Evolutionary conservation across 2,797 vertebrate species (phyloP).

Genomic region (Leucoraja ocellata): DNA sequence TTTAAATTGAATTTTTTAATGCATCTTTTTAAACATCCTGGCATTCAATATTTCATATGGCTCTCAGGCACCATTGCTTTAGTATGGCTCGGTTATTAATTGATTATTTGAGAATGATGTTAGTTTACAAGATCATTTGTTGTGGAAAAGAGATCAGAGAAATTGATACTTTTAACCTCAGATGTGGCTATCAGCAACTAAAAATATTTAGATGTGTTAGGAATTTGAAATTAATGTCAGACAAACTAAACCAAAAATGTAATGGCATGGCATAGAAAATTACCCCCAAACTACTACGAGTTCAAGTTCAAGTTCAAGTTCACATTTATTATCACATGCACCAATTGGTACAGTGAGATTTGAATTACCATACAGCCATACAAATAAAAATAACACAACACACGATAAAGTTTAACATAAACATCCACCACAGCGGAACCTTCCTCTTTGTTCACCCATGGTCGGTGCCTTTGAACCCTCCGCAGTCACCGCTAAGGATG

Average conservation of each 20-base stretch:
- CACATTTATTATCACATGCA: too few relatives aligned
- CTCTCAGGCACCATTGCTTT: not conserved
- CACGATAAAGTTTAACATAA: too few relatives aligned
- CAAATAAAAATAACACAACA: too few relatives aligned
- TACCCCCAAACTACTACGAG: too few relatives aligned
- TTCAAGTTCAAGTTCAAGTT: too few relatives aligned
- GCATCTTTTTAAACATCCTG: not conserved
- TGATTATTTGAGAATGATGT: not conserved
- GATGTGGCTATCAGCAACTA: not conserved
- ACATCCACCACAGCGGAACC: too few relatives aligned
- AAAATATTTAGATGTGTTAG: not conserved
- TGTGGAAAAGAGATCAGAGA: not conserved
- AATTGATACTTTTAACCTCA: not conserved
- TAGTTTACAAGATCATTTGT: not conserved
- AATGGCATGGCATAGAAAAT: not conserved
- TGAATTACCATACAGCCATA: too few relatives aligned
- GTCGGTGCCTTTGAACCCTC: too few relatives aligned
- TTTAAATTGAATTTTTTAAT: not conserved
- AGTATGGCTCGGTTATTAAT: not conserved
- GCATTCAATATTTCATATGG: not conserved
- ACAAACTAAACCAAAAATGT: not conserved
- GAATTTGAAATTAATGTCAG: not conserved
- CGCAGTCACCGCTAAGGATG: too few relatives aligned
- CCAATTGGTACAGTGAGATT: too few relatives aligned
- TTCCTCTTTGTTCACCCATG: too few relatives aligned